phyloP scores from a whole-genome alignment of 2,888 invertebrate genomes.

The Latrodectus hesperus region DNA sequence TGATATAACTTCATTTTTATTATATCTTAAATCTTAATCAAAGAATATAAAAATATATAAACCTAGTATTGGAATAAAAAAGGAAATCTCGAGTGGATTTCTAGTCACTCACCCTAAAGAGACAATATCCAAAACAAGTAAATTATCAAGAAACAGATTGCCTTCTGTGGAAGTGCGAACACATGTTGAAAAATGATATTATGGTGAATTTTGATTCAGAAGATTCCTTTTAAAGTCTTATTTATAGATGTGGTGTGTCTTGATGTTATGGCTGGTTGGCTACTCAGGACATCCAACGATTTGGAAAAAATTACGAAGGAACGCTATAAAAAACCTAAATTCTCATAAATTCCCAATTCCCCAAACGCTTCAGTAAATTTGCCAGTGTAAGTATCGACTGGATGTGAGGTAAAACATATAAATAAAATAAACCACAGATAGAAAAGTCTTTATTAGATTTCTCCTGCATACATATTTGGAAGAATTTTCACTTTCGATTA shows the following conservation, averaged over 20 bases:
- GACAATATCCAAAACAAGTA: too few species aligned
- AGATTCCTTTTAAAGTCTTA: constrained; percentile 25
- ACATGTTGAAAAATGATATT: constrained; percentile 9
- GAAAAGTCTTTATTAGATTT: constrained; percentile 3
- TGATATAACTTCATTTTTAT: too few species aligned
- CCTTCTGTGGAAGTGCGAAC: not conserved
- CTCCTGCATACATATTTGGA: not conserved
- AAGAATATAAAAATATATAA: too few species aligned
- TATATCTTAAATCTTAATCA: too few species aligned
- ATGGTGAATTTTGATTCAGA: not conserved
- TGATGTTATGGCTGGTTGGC: constrained; percentile 17
- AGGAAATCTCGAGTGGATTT: too few species aligned
- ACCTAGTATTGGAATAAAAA: too few species aligned
- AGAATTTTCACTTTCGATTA: constrained; percentile 9
- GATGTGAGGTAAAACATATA: constrained; percentile 28
- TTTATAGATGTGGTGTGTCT: constrained; percentile 21
- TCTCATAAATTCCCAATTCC: constrained; percentile 22
- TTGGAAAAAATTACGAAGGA: constrained; percentile 8
- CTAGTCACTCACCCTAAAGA: too few species aligned
- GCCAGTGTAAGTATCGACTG: constrained; percentile 4
- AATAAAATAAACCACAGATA: constrained; percentile 13
- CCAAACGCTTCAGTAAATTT: constrained; percentile 39
- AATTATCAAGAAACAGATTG: too few species aligned
- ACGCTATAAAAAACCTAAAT: not conserved
- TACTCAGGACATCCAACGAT: constrained; percentile 22